These are phyloP conservation scores for Periophthalmus magnuspinnatus DNA, from an alignment of 2,797 vertebrate species.

Conservation along the genomic window DNA sequence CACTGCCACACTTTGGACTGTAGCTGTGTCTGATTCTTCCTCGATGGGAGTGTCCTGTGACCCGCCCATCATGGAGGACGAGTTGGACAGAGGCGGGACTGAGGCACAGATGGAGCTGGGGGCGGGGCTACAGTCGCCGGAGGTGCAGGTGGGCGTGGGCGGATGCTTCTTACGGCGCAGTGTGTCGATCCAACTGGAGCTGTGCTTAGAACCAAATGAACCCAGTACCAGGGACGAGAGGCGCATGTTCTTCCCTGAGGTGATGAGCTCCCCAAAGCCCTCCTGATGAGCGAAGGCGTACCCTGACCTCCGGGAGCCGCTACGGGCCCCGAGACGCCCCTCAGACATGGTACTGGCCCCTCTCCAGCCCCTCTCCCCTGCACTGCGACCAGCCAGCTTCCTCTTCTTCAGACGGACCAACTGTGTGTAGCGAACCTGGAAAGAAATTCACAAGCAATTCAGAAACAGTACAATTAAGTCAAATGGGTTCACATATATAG, in stretches of 20 bases:
- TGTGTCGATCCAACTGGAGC: constrained; percentile 89
- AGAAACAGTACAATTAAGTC: background rate
- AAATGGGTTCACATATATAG: no score
- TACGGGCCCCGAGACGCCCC: constrained; percentile 76
- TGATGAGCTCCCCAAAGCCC: constrained; percentile 94
- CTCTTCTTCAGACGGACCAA: constrained; percentile 87
- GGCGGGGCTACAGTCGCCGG: constrained; percentile 67
- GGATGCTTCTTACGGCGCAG: constrained; percentile 82
- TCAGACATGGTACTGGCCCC: constrained; percentile 71
- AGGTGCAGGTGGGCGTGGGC: constrained; percentile 51
- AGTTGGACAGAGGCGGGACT: constrained; percentile 63
- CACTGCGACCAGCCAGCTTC: constrained; percentile 65
- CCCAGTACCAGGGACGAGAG: constrained; percentile 88
- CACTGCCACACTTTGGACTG: constrained; percentile 19
- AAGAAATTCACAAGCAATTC: background rate
- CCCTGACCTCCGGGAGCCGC: constrained; percentile 83
- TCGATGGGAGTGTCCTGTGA: constrained; percentile 61
- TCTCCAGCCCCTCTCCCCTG: constrained; percentile 50
- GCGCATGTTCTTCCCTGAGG: constrained; percentile 93
- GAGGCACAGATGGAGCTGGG: constrained; percentile 63
- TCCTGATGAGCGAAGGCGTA: constrained; percentile 95
- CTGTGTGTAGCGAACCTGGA: constrained; percentile 91
- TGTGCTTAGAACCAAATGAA: constrained; percentile 82
- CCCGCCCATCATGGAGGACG: constrained; percentile 57
- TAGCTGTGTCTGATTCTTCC: constrained; percentile 39